Conservation (phyloP, 1,140 invertebrate genomes). For the Ctenoplectra terminalis region DNA sequence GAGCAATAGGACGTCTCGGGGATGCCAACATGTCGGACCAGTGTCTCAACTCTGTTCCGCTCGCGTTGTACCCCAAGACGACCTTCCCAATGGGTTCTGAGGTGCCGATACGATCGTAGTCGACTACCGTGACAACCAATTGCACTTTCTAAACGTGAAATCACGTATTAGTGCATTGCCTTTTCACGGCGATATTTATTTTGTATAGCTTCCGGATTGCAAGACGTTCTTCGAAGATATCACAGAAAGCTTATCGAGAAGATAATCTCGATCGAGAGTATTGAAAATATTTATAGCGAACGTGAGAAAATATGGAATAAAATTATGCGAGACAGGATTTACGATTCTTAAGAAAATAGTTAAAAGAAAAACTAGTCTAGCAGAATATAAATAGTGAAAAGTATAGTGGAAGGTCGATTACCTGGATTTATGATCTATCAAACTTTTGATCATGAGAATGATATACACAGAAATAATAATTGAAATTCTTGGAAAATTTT, state of each 20-base stretch:
- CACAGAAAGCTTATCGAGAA: neutral
- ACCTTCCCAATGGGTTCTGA: conserved; percentile 99
- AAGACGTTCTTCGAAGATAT: neutral
- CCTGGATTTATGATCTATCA: too few relatives aligned
- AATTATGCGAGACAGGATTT: too few relatives aligned
- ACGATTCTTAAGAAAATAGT: too few relatives aligned
- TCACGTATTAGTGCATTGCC: conserved; percentile 28
- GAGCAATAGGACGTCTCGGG: conserved; percentile 98
- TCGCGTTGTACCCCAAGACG: conserved; percentile 98
- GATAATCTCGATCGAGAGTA: neutral
- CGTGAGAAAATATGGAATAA: neutral
- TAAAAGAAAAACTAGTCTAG: too few relatives aligned
- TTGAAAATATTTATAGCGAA: neutral
- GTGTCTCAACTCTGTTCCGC: conserved; percentile 98
- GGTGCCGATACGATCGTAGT: conserved; percentile 99
- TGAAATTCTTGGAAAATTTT: too few relatives aligned
- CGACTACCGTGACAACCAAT: conserved; percentile 98
- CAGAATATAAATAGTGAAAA: too few relatives aligned
- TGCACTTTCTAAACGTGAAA: conserved; percentile 95
- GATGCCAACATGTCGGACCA: conserved; percentile 99
- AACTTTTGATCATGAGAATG: too few relatives aligned
- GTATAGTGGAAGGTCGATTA: too few relatives aligned
- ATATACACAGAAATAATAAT: too few relatives aligned
- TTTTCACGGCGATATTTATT: neutral
- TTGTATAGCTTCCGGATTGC: conserved; percentile 6